A percentile compares a stretch with the other conserved stretches of the same genome.
These are phyloP conservation scores for Nineta flava DNA, from an alignment of 2,888 invertebrate species.

Conservation along the genomic window DNA sequence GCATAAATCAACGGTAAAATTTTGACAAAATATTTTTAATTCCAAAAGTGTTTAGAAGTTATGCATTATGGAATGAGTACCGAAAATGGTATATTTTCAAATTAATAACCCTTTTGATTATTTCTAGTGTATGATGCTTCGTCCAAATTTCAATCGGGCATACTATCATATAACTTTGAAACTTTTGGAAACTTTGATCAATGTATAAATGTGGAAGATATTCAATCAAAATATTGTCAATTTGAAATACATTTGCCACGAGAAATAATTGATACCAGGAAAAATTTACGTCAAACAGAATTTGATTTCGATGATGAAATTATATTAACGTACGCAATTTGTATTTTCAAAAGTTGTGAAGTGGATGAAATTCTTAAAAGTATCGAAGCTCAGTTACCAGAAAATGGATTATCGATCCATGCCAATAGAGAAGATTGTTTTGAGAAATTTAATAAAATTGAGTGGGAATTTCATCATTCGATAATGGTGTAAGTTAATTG, in stretches of 20 bases:
- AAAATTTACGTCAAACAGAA: not conserved
- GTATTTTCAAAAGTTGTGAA: slow-evolving; percentile 1
- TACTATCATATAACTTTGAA: slow-evolving; percentile 50
- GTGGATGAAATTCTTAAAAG: not conserved
- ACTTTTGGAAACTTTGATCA: slow-evolving; percentile 57
- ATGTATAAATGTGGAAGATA: slow-evolving; percentile 32
- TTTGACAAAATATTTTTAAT: no score
- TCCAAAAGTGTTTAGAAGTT: no score
- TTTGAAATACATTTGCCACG: not conserved
- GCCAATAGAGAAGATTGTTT: no score
- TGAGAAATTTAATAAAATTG: no score
- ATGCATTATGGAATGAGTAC: no score
- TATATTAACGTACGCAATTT: not conserved
- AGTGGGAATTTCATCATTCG: no score
- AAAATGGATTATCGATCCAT: no score
- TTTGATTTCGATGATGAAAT: not conserved
- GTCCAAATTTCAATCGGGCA: slow-evolving; percentile 50
- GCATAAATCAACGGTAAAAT: no score
- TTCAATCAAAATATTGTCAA: not conserved
- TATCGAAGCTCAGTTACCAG: not conserved
- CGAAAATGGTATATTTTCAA: no score
- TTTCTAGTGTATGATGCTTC: slow-evolving; percentile 50
- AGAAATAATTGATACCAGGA: not conserved
- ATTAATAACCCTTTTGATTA: not conserved
- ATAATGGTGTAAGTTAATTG: no score